Evolutionary conservation across 2,888 invertebrate species (phyloP).

Genomic region (Agrochola macilenta): DNA sequence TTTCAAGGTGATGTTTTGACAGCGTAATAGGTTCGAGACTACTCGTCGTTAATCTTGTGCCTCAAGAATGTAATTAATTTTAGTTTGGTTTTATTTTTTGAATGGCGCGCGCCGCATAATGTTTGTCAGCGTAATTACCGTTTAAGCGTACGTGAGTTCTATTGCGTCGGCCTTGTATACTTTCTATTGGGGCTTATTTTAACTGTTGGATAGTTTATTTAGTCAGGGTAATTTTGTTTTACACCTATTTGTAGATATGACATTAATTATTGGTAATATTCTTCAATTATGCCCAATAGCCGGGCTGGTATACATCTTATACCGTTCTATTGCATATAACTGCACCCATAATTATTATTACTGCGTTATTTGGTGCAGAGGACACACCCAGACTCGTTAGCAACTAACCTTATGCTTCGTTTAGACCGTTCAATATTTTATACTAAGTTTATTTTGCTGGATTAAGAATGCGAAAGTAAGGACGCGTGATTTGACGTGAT

Average conservation of each 20-base stretch:
- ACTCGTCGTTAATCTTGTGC: conserved; percentile 79
- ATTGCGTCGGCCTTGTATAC: conserved; percentile 53
- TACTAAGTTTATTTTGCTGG: conserved; percentile 58
- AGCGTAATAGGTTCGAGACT: conserved; percentile 82
- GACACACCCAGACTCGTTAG: conserved; percentile 89
- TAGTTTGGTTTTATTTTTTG: conserved; percentile 69
- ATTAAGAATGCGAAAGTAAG: conserved; percentile 63
- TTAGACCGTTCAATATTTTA: conserved; percentile 70
- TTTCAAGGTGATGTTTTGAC: conserved; percentile 88
- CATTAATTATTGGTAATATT: conserved; percentile 70
- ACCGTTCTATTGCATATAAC: conserved; percentile 82
- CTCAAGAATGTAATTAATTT: conserved; percentile 77
- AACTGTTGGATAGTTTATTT: conserved; percentile 30
- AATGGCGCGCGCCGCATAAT: conserved; percentile 62
- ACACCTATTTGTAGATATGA: conserved; percentile 51
- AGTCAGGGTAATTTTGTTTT: conserved; percentile 40
- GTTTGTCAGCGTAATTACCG: conserved; percentile 68
- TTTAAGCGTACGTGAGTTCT: conserved; percentile 58
- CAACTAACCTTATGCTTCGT: conserved; percentile 84
- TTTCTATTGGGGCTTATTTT: conserved; percentile 43
- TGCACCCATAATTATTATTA: conserved; percentile 87
- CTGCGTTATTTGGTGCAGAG: conserved; percentile 86
- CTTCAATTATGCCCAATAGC: conserved; percentile 71
- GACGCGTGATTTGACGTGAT: conserved; percentile 48
- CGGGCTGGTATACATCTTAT: conserved; percentile 68